A percentile compares a stretch with the other conserved stretches of the same genome.
Conservation (phyloP, 1,140 invertebrate species). For the Ceratina calcarata region DNA sequence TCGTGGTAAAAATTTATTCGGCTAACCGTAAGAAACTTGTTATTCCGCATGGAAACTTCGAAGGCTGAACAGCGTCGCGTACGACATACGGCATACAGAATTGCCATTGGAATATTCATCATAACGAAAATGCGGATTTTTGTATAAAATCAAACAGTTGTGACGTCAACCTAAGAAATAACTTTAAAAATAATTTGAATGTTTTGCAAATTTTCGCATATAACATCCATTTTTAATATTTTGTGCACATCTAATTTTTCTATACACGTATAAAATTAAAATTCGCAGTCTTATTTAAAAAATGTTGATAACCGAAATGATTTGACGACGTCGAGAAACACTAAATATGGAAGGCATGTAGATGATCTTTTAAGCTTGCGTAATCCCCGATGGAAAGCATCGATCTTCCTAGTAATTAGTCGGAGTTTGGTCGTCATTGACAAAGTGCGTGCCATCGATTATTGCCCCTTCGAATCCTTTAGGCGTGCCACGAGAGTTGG, state of each 20-base stretch:
- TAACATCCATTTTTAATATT: no score
- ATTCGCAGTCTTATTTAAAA: no score
- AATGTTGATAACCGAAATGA: background rate
- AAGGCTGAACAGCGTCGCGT: background rate
- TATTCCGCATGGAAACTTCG: conserved; percentile 5
- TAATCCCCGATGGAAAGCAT: conserved; percentile 51
- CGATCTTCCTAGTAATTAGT: conserved; percentile 61
- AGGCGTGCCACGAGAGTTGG: conserved; percentile 33
- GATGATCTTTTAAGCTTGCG: conserved; percentile 44
- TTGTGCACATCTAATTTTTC: no score
- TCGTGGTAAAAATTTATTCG: background rate
- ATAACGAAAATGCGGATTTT: no score
- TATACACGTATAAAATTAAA: no score
- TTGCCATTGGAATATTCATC: background rate
- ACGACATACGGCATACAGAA: background rate
- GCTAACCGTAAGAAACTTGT: background rate
- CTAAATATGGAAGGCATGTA: conserved; percentile 16
- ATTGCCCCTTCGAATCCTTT: conserved; percentile 37
- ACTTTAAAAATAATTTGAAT: background rate
- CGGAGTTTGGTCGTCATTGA: conserved; percentile 50
- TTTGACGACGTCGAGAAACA: background rate
- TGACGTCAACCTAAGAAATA: background rate
- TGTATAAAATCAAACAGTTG: no score
- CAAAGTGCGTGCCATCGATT: conserved; percentile 59
- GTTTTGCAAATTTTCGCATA: background rate